These are phyloP conservation scores for Numenius arquata DNA, from an alignment of 2,113 vertebrate species.

Conservation along the genomic window DNA sequence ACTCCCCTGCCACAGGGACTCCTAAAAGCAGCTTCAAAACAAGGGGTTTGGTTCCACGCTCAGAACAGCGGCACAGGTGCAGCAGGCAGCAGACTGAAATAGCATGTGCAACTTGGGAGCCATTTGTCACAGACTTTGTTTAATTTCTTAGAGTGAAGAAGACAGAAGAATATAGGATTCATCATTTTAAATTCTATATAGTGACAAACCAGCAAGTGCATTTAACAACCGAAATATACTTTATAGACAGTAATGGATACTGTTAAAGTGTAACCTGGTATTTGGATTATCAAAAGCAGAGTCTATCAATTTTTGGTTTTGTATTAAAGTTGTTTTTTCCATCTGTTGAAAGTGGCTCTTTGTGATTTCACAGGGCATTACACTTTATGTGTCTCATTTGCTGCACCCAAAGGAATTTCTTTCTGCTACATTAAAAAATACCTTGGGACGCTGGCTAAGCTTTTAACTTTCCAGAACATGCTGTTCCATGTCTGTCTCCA, in stretches of 20 bases:
- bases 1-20: background rate
- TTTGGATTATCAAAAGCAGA: conserved; percentile 13
- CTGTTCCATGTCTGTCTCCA: background rate
- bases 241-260: conserved; percentile 32
- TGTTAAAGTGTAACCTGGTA: conserved; percentile 35
- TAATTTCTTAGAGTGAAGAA: background rate
- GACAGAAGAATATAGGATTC: background rate
- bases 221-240: conserved; percentile 24
- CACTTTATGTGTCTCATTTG: conserved; percentile 80
- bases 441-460: background rate
- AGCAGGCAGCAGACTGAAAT: background rate
- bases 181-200: background rate
- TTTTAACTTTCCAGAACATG: background rate
- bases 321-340: conserved; percentile 51
- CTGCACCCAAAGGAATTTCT: conserved; percentile 74
- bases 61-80: background rate
- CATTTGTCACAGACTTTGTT: background rate
- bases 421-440: conserved; percentile 76
- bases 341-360: conserved; percentile 59
- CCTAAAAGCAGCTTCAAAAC: background rate
- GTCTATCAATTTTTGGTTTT: conserved; percentile 45
- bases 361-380: conserved; percentile 82
- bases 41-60: background rate
- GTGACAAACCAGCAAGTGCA: conserved; percentile 25
- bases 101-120: background rate